Base-by-base conservation (phyloP, 1,140 invertebrate genomes). In the roundworm (Caenorhabditis elegans) region DNA sequence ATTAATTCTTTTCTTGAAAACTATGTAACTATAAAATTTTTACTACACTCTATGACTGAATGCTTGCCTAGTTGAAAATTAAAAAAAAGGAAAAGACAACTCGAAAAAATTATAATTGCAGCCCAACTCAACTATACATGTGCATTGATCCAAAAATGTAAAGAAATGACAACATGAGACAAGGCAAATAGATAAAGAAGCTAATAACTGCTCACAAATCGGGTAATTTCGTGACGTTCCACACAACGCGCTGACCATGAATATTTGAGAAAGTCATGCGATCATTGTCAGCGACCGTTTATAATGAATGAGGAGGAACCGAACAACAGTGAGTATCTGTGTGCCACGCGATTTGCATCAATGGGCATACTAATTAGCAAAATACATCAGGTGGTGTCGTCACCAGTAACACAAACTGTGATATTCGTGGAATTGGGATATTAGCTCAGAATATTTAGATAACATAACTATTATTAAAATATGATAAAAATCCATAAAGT, bases 241-340 rank as follows among this genome's bases (percentile, higher is more conserved):
- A 34, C 17, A 70, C 15, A 43, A 43, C 60, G 60, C 43, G 60
- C 31, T 11, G 34, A 2, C n/a, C 34, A 39, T 70, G 60, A 70
- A 70, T 70, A 70, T 70, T 70, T 70, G 31, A 70, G 34, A 70
- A 70, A 70, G 60, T 39, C 60, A 70, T 70, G 60, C 34, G 60
- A 70, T 70, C 60, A 70, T 22, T 70, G 31, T 70, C 60, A 39
- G 2, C 19, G 17, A 70, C n/a, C 26, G 34, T 70, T 70, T 70
- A 70, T 39, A 39, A 60, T 60, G 26, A 34, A 8, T 24, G n/a
- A 8, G 24, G 28, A 2, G 39, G 39, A 43, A 43, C 39, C 15
- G 28, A 60, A 34, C 11, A 60, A 60, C 13, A n/a, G 26, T 31
- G 22, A 1, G 2, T 11, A 26, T 24, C 19, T 36, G 10, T n/a